These are phyloP conservation scores for Oscheius sp. DNA, from an alignment of 2,888 invertebrate genomes.

Conservation along the genomic window DNA sequence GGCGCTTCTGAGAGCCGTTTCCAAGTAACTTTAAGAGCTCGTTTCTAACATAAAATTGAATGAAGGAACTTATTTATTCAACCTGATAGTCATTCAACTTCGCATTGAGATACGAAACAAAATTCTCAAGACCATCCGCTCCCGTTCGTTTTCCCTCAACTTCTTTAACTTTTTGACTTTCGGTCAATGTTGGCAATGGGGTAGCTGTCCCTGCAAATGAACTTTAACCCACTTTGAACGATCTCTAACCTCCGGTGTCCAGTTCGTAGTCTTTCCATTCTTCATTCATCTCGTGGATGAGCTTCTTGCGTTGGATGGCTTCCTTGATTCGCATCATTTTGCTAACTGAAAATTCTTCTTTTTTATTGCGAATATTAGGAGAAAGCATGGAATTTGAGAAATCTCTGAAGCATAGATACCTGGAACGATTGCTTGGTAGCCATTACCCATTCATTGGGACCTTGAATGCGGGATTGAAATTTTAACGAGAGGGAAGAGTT, in stretches of 20 bases:
- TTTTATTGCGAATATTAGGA: not conserved
- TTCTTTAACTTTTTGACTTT: constrained; percentile 3
- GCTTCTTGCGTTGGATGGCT: constrained; percentile 62
- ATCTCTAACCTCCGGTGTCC: not conserved
- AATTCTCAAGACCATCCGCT: constrained; percentile 31
- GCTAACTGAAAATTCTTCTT: not conserved
- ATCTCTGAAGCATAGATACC: constrained; percentile 6
- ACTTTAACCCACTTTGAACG: not conserved
- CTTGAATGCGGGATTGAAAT: constrained; percentile 17
- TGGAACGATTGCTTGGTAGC: constrained; percentile 8
- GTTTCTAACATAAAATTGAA: constrained; percentile 46
- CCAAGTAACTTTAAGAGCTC: constrained; percentile 65
- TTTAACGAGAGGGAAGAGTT: constrained; percentile 9
- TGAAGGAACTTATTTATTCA: not conserved
- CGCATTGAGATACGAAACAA: constrained; percentile 38
- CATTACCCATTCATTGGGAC: constrained; percentile 17
- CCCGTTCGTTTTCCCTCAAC: not conserved
- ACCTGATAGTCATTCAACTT: constrained; percentile 49
- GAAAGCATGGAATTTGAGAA: not conserved
- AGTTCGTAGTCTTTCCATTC: constrained; percentile 53
- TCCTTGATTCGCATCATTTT: constrained; percentile 68
- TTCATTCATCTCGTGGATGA: constrained; percentile 66
- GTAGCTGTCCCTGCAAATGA: not conserved
- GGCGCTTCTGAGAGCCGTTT: constrained; percentile 63
- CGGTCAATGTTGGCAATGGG: constrained; percentile 9